Base-by-base conservation (phyloP, 2,888 invertebrate genomes). In the Theodoxus fluviatilis region DNA sequence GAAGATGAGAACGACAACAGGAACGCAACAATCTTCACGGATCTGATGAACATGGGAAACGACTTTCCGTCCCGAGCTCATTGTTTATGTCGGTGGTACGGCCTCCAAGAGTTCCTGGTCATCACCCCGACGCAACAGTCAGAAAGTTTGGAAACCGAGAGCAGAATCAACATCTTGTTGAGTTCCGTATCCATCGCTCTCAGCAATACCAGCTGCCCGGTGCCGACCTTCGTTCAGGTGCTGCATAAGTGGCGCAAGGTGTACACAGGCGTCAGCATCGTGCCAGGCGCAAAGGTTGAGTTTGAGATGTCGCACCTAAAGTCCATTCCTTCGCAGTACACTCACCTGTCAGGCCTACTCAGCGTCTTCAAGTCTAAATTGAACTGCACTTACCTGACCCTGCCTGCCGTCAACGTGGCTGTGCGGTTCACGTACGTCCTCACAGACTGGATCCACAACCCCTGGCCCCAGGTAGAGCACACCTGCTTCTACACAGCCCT, bases 251-350 rank as follows among this genome's bases (percentile, higher is more conserved):
- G 93, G 91, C 93, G 95, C 83, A 91, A 92, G 68, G 92, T 92
- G 81, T 88, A 86, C 75, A 80, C 82, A 67, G 98, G 98, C 7
- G 91, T 94, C 9, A 93, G 92, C 80, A 91, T 94, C 83, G 92
- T 92, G 31, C 91, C 91, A 79, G 93, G 93, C 63, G 90, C 92
- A 57, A 91, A 93, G 78, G 92, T 93, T n/a, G 92, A 92, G 83
- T 96, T 94, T 87, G 94, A 97, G 84, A 94, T 95, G 90, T 93
- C 95, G 65, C 94, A 96, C 85, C 89, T 98, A 73, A 92, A 92
- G 83, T 90, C 91, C 77, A 91, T 93, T 69, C 94, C 95, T 0
- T 90, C 91, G 33, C 93, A 94, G 79, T 95, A 93, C 82, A 92
- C 92, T 78, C 93, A 95, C 88, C 90, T 98, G 0, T 92, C 86